Conservation (phyloP, 2,113 vertebrate genomes). For the Irena cyanogastra region DNA sequence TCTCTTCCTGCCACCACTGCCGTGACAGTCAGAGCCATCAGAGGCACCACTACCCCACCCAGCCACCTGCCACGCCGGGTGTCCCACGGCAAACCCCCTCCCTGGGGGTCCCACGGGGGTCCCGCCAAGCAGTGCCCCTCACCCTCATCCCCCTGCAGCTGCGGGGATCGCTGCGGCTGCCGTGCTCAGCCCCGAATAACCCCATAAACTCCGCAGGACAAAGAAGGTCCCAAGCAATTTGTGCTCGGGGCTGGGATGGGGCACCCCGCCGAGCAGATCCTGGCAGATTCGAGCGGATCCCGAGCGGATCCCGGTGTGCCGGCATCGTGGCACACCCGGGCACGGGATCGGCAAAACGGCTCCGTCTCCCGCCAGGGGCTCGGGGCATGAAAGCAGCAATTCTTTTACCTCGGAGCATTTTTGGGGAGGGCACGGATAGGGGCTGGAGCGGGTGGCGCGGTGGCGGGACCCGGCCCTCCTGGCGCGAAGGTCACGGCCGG, state of each 20-base stretch:
- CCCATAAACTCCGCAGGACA: accelerated
- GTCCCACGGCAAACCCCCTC: not conserved
- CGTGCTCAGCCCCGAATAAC: accelerated
- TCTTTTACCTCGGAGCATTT: not conserved
- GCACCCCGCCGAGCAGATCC: not conserved
- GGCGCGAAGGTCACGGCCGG: not conserved
- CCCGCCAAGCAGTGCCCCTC: not conserved
- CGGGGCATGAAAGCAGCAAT: not conserved
- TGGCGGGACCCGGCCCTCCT: not conserved
- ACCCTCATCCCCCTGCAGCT: not conserved
- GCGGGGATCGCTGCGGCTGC: not conserved
- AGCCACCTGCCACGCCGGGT: not conserved
- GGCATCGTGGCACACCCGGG: not conserved
- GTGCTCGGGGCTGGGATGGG: not conserved
- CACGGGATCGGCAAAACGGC: not conserved
- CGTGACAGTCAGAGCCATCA: not conserved
- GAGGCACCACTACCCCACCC: not conserved
- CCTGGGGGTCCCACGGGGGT: not conserved
- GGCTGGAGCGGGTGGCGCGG: not conserved
- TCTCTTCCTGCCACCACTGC: not conserved
- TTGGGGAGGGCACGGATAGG: accelerated
- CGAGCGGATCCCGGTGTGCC: not conserved
- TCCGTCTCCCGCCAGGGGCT: not conserved
- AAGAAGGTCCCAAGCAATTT: not conserved
- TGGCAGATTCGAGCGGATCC: not conserved